Percentiles rank a stretch among this genome's conserved stretches.
Conservation (phyloP, 2,113 vertebrate species). For the Rhabdornis inornatus region DNA sequence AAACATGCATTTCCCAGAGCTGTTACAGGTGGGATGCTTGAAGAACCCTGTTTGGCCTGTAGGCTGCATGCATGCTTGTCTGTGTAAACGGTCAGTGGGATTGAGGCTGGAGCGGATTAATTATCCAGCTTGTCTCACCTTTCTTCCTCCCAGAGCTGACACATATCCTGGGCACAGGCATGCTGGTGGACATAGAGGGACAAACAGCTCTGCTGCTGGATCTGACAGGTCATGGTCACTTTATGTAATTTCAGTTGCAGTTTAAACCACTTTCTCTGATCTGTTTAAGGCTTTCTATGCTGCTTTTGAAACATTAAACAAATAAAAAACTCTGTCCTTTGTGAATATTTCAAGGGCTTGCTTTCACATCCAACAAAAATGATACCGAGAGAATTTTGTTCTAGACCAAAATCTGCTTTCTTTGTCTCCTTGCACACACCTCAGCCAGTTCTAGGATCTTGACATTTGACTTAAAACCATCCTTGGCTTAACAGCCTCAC, state of each 20-base stretch:
- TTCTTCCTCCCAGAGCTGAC: background rate
- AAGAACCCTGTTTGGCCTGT: background rate
- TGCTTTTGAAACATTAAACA: background rate
- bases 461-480: background rate
- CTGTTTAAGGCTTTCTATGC: background rate
- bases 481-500: background rate
- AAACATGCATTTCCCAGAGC: background rate
- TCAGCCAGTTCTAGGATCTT: background rate
- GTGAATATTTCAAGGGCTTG: background rate
- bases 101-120: background rate
- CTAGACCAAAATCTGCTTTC: background rate
- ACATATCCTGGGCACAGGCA: rapidly evolving
- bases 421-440: background rate
- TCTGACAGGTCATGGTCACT: background rate
- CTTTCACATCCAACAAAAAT: background rate
- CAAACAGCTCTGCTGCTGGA: background rate
- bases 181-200: rapidly evolving
- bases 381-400: background rate
- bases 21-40: background rate
- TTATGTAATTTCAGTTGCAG: background rate
- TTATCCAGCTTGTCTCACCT: background rate
- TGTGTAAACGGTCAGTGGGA: background rate
- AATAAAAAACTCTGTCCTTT: background rate
- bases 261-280: background rate
- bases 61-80: background rate